Evolutionary conservation across 2,113 vertebrate species (phyloP).

Genomic region (Spermophilus dauricus): DNA sequence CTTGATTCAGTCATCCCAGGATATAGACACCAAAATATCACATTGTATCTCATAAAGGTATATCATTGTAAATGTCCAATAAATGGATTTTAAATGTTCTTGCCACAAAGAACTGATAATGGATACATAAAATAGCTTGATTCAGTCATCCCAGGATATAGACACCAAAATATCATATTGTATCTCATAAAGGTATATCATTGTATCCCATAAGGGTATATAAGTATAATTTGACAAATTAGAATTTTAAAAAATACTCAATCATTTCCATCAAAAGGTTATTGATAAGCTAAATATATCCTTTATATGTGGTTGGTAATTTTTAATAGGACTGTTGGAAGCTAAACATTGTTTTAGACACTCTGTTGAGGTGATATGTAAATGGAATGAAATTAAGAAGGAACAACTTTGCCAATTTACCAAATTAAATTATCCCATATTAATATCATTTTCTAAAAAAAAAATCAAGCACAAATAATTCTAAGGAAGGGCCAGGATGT

Average conservation of each 20-base stretch:
- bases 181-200: not conserved
- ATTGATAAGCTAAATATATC: not conserved
- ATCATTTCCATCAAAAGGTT: not conserved
- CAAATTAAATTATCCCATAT: not conserved
- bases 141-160: not conserved
- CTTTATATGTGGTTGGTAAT: not conserved
- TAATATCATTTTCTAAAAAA: not conserved
- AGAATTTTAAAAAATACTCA: not conserved
- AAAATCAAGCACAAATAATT: not conserved
- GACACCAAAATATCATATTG: not conserved
- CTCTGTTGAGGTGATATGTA: not conserved
- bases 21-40: too few species aligned
- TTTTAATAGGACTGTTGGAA: not conserved
- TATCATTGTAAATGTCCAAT: not conserved
- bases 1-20: too few species aligned
- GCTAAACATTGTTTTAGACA: not conserved
- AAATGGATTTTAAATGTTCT: not conserved
- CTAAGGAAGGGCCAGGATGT: not conserved
- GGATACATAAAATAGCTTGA: not conserved
- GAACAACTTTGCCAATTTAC: not conserved
- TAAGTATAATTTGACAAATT: not conserved
- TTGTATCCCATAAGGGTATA: not conserved
- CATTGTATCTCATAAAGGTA: too few species aligned
- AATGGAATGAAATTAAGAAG: not conserved
- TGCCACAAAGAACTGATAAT: not conserved